phyloP scores from a whole-genome alignment of 1,140 invertebrate species.

The Epicauta chinensis region DNA sequence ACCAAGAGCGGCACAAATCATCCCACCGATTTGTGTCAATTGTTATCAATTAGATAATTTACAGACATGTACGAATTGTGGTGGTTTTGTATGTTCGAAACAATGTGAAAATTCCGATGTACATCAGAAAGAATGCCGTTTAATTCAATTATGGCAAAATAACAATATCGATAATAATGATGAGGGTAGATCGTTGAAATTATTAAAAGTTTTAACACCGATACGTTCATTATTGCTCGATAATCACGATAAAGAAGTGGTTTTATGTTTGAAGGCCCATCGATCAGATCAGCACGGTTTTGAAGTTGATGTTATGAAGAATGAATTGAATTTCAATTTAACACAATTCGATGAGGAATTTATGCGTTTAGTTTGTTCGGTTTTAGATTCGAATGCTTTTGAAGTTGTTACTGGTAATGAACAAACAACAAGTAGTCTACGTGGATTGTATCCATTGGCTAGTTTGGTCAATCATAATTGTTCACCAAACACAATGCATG shows the following conservation, averaged over 20 bases:
- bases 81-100: conserved; percentile 54
- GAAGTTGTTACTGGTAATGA: conserved; percentile 52
- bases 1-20: conserved; percentile 46
- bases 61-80: conserved; percentile 51
- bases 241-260: conserved; percentile 47
- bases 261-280: conserved; percentile 53
- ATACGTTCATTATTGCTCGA: conserved; percentile 53
- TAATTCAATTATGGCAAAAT: conserved; percentile 47
- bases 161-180: conserved; percentile 36
- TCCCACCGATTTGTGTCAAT: conserved; percentile 47
- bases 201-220: conserved; percentile 50
- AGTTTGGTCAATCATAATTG: conserved; percentile 71
- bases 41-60: conserved; percentile 48
- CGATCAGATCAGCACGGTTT: conserved; percentile 46
- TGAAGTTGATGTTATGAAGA: conserved; percentile 54
- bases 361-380: conserved; percentile 53
- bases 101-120: conserved; percentile 48
- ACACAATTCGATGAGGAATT: conserved; percentile 53
- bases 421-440: conserved; percentile 46
- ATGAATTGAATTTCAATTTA: conserved; percentile 47
- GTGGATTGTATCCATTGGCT: conserved; percentile 66
- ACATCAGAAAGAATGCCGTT: conserved; percentile 54
- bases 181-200: conserved; percentile 39
- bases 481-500: conserved; percentile 64
- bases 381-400: conserved; percentile 69